Evolutionary conservation across 1,140 invertebrate genomes (phyloP).

Genomic region (Acromyrmex echinatior): DNA sequence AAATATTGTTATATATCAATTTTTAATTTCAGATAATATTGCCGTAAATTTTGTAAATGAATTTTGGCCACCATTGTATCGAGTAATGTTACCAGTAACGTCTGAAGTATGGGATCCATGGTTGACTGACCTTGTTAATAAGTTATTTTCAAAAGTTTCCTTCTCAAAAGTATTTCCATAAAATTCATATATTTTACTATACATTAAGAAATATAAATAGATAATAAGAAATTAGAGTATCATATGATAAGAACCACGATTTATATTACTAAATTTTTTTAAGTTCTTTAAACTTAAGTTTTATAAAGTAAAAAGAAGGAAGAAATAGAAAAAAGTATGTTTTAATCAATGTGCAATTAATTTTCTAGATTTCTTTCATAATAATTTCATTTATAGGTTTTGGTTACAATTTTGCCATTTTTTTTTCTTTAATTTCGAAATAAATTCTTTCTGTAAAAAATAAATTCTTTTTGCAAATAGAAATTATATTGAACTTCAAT

Average conservation of each 20-base stretch:
- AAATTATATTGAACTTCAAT: too few species aligned
- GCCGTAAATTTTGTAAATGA: background rate
- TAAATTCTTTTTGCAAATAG: too few species aligned
- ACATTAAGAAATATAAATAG: background rate
- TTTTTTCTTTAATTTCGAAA: too few species aligned
- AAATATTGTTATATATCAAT: background rate
- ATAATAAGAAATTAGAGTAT: too few species aligned
- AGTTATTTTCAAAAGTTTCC: background rate
- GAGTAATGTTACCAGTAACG: background rate
- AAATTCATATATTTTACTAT: background rate
- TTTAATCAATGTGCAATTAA: background rate
- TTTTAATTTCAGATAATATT: background rate
- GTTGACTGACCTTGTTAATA: background rate
- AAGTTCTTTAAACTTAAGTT: background rate
- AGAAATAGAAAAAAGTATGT: background rate
- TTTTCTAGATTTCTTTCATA: background rate
- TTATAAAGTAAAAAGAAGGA: background rate
- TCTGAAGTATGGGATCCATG: background rate
- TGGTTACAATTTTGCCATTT: background rate
- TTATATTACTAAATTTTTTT: background rate
- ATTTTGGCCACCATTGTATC: background rate
- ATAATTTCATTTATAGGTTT: background rate
- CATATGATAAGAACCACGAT: too few species aligned
- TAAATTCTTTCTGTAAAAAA: too few species aligned
- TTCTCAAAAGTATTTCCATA: constrained; percentile 12